phyloP scores from a whole-genome alignment of 1,140 invertebrate genomes.

The Vanessa atalanta region DNA sequence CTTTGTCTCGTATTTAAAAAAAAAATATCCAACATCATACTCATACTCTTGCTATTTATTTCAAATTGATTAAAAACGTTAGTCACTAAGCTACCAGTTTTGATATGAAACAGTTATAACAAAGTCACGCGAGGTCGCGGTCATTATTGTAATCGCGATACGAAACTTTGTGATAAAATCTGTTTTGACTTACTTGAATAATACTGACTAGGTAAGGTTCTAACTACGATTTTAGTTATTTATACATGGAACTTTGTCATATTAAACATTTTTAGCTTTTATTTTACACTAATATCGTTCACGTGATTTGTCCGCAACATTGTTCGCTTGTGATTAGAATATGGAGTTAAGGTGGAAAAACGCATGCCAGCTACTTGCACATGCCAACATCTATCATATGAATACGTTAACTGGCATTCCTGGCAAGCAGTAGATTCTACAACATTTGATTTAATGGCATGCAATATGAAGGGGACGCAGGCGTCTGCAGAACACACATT shows the following conservation, averaged over 20 bases:
- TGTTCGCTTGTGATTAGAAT: too few species aligned
- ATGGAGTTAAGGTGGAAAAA: too few species aligned
- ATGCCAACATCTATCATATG: too few species aligned
- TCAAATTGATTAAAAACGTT: not conserved
- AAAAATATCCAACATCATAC: not conserved
- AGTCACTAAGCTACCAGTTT: not conserved
- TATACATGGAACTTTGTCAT: not conserved
- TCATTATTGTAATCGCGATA: constrained; percentile 15
- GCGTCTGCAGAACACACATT: too few species aligned
- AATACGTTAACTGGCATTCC: too few species aligned
- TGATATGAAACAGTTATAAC: constrained; percentile 2
- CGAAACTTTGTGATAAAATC: constrained; percentile 14
- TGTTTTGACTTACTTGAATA: not conserved
- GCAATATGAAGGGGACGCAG: too few species aligned
- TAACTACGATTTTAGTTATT: not conserved
- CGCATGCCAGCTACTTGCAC: too few species aligned
- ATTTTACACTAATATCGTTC: not conserved
- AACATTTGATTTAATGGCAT: too few species aligned
- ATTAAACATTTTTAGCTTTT: not conserved
- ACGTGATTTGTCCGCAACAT: not conserved
- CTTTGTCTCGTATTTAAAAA: too few species aligned
- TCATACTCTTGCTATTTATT: too few species aligned
- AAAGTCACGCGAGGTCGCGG: constrained; percentile 19
- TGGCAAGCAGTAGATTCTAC: too few species aligned
- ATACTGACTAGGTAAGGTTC: not conserved